Conservation (phyloP, 53 echinoderm and acorn worm genomes). For the Patiria pectinifera region DNA sequence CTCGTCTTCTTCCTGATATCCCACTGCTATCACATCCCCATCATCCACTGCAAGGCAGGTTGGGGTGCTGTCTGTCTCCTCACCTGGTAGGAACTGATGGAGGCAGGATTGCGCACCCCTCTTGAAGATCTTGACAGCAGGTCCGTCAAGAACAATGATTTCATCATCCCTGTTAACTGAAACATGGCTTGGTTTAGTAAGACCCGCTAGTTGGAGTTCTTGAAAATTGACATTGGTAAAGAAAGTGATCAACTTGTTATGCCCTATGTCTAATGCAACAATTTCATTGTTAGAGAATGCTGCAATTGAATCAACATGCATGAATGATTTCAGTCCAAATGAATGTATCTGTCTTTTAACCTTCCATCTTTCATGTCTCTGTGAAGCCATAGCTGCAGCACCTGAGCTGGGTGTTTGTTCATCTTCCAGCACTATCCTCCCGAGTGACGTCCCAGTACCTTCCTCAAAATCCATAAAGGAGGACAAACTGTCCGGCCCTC, state of each 20-base stretch:
- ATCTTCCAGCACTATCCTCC: neutral
- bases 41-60: slow-evolving; percentile 31
- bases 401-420: no score
- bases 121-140: slow-evolving; percentile 25
- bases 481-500: no score
- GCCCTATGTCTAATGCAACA: neutral
- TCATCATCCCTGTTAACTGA: slow-evolving; percentile 23
- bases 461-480: neutral
- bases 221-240: neutral
- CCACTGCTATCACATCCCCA: slow-evolving; percentile 14
- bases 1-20: neutral
- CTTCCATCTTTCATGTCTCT: neutral
- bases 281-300: slow-evolving; percentile 24
- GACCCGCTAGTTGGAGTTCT: neutral
- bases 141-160: slow-evolving; percentile 8
- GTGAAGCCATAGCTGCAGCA: neutral
- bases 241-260: neutral
- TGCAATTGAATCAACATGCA: no score
- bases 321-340: no score
- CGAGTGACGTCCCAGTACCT: neutral
- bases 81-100: slow-evolving; percentile 1
- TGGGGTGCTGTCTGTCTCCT: neutral
- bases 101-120: neutral
- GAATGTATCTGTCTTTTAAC: neutral
- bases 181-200: neutral